phyloP scores from a whole-genome alignment of 2,888 invertebrate genomes.

The Carcina quercana region DNA sequence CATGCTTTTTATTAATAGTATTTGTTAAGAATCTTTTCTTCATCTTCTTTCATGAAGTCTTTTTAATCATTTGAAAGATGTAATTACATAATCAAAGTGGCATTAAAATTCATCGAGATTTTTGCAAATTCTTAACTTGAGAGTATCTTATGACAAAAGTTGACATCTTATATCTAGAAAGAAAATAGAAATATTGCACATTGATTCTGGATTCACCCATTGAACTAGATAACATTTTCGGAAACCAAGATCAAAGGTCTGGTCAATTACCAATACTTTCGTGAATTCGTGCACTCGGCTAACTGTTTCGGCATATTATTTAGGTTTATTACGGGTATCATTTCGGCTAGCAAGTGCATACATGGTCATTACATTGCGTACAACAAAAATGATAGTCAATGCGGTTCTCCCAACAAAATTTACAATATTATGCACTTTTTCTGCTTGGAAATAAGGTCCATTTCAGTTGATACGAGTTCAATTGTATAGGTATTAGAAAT shows the following conservation, averaged over 20 bases:
- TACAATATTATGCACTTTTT: constrained; percentile 12
- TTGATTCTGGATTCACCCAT: too few relatives aligned
- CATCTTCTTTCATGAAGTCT: too few relatives aligned
- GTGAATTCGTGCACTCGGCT: constrained; percentile 30
- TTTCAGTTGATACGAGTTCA: constrained; percentile 12
- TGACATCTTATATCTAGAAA: too few relatives aligned
- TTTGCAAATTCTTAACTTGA: too few relatives aligned
- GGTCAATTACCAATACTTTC: constrained; percentile 30
- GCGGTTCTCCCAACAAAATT: constrained; percentile 20
- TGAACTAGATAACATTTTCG: too few relatives aligned
- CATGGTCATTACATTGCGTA: constrained; percentile 45
- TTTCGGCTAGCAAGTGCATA: constrained; percentile 42
- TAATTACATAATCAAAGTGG: too few relatives aligned
- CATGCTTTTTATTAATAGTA: too few relatives aligned
- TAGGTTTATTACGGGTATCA: constrained; percentile 47
- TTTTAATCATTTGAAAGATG: too few relatives aligned
- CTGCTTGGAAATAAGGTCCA: constrained; percentile 16
- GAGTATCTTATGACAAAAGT: too few relatives aligned
- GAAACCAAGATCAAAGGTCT: constrained; percentile 48
- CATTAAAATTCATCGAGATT: too few relatives aligned
- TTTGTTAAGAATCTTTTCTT: too few relatives aligned
- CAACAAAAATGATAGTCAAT: constrained; percentile 29
- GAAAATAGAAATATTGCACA: too few relatives aligned
- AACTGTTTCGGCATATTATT: constrained; percentile 38
- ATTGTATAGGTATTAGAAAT: constrained; percentile 13